These are phyloP conservation scores for Meloidogyne floridensis DNA, from an alignment of 1,140 invertebrate species.

Conservation along the genomic window DNA sequence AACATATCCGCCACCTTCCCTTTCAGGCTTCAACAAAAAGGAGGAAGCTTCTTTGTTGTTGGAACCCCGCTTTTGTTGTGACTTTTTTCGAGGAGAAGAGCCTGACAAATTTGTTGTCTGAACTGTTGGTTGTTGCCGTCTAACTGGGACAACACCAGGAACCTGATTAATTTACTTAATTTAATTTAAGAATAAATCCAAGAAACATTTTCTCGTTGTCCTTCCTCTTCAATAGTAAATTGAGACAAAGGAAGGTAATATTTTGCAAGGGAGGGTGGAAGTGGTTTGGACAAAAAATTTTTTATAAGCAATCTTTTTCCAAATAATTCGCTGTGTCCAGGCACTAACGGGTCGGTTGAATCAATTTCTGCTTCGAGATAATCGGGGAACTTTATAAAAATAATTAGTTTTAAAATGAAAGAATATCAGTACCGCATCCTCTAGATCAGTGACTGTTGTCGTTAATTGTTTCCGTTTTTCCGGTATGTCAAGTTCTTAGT, in stretches of 20 bases:
- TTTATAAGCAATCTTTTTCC: slow-evolving; percentile 47
- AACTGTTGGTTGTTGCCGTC: background rate
- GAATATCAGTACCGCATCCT: slow-evolving; percentile 28
- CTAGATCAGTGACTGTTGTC: background rate
- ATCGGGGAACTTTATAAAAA: slow-evolving; percentile 46
- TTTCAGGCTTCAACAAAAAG: background rate
- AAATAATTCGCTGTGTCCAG: slow-evolving; percentile 53
- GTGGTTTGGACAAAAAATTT: slow-evolving; percentile 35
- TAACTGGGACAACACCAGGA: slow-evolving; percentile 27
- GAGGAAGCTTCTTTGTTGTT: background rate
- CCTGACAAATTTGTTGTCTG: background rate
- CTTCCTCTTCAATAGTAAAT: slow-evolving; percentile 34
- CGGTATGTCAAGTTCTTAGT: background rate
- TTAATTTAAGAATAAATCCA: slow-evolving; percentile 20
- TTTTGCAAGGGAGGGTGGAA: background rate
- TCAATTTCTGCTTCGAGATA: slow-evolving; percentile 61
- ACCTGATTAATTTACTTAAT: slow-evolving; percentile 2
- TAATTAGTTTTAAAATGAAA: background rate
- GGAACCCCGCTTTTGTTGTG: background rate
- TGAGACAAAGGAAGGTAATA: slow-evolving; percentile 33
- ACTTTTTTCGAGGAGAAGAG: background rate
- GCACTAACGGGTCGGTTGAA: slow-evolving; percentile 48
- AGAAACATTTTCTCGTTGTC: slow-evolving; percentile 29
- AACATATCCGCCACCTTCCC: slow-evolving; percentile 13
- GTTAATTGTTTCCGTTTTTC: background rate